Base-by-base conservation (phyloP, 1,140 invertebrate genomes). In the Bicyclus anynana region DNA sequence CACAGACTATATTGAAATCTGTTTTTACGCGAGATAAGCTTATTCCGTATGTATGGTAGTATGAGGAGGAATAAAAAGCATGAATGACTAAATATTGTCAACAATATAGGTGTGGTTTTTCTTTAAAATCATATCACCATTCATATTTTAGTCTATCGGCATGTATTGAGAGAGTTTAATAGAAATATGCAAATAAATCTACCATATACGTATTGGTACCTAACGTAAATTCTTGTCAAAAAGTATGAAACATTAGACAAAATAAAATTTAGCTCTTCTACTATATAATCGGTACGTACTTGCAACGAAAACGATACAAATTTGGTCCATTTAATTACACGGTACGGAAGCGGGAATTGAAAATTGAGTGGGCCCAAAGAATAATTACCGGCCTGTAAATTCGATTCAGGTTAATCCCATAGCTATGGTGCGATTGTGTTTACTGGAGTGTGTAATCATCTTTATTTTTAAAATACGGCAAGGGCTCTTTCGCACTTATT, bases 271-370 rank as follows among this genome's bases (percentile, higher is more conserved):
- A 33, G 10, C 29, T 33, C 29, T 33, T 33, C 2, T 0, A 33
- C 10, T 33, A 33, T 33, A 33, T 3, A n/a, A n/a, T 4, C n/a
- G 10, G 29, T 33, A n/a, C 12, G 3, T 33, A 33, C 29, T 33
- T 33, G 40, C 44, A 47, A 53, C 48, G 35, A 26, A 46, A 58
- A 49, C 46, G 49, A 49, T 58, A 58, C 46, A 58, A 62, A 58
- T 65, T 57, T 40, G 33, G 46, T 60, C 38, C 42, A 56, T 59
- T 70, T 64, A 62, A 66, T 62, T 66, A 62, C 50, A 54, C 33
- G 47, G 51, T 23, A 51, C 33, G 58, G 54, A 58, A 53, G 21
- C 51, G 46, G 52, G 51, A 61, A 62, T 59, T 62, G 54, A 58
- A 58, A 58, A 65, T 61, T 59, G 59, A 61, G 59, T 50, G 48